Conservation (phyloP, 2,888 invertebrate genomes). For the Liopterus haemorrhoidalis region DNA sequence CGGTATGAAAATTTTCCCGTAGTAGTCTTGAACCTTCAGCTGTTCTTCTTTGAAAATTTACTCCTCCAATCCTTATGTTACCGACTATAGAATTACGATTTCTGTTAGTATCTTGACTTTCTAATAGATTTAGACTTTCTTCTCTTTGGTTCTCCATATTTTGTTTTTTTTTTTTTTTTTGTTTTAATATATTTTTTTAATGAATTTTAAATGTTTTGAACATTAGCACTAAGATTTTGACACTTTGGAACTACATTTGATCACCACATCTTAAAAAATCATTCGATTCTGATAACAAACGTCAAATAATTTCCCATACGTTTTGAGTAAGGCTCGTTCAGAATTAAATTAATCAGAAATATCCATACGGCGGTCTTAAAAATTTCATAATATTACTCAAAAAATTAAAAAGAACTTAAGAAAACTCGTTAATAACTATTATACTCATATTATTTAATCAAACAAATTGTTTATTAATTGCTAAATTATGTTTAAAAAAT, state of each 20-base stretch:
- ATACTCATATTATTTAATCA: too few relatives aligned
- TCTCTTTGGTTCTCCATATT: constrained; percentile 9
- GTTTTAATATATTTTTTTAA: neutral
- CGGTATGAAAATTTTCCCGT: constrained; percentile 41
- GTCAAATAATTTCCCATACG: too few relatives aligned
- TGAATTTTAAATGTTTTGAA: constrained; percentile 25
- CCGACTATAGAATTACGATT: constrained; percentile 11
- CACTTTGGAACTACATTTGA: constrained; percentile 3
- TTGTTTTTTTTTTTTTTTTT: constrained; percentile 10
- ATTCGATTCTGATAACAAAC: neutral
- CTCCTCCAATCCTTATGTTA: constrained; percentile 19
- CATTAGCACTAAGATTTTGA: constrained; percentile 7
- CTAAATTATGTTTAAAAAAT: too few relatives aligned
- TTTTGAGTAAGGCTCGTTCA: too few relatives aligned
- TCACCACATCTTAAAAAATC: neutral
- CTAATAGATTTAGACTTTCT: constrained; percentile 11
- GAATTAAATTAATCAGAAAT: too few relatives aligned
- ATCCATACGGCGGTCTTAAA: too few relatives aligned
- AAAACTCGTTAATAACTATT: too few relatives aligned
- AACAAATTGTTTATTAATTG: too few relatives aligned
- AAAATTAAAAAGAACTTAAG: too few relatives aligned
- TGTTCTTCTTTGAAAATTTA: constrained; percentile 35
- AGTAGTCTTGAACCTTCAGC: constrained; percentile 42
- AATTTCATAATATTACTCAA: too few relatives aligned
- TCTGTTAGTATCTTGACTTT: constrained; percentile 6